Evolutionary conservation across 2,797 vertebrate genomes (phyloP).

Genomic region (Acridotheres tristis): DNA sequence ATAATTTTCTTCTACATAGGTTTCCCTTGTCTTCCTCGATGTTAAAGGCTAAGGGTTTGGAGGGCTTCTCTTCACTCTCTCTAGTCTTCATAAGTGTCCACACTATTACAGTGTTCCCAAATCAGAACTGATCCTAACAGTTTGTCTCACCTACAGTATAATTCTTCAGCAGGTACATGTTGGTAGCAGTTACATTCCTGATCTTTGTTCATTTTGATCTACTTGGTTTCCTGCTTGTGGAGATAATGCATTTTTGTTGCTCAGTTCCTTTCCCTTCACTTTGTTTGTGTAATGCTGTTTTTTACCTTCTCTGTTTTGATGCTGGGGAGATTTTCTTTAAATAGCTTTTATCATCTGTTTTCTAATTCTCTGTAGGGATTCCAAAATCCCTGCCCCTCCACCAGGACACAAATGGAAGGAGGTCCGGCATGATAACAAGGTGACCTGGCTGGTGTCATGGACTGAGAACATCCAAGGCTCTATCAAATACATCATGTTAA

Average conservation of each 20-base stretch:
- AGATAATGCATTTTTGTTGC: neutral
- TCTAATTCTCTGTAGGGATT: conserved; percentile 80
- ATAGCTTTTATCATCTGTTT: neutral
- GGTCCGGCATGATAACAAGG: conserved; percentile 93
- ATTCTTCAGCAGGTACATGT: neutral
- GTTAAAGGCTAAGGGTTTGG: neutral
- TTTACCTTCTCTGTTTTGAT: neutral
- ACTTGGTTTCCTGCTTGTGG: neutral
- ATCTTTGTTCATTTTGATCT: neutral
- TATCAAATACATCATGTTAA: conserved; percentile 98
- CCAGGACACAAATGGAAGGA: conserved; percentile 94
- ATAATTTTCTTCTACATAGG: neutral
- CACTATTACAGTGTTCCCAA: neutral
- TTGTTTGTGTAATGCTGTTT: neutral
- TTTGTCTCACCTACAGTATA: neutral
- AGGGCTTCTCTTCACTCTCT: neutral
- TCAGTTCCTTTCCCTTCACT: neutral
- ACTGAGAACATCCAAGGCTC: conserved; percentile 97
- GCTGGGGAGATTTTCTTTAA: neutral
- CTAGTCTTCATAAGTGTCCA: neutral
- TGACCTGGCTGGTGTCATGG: conserved; percentile 97
- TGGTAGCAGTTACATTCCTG: neutral
- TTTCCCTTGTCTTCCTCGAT: neutral
- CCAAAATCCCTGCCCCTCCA: conserved; percentile 89
- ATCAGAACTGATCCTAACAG: neutral